These are phyloP conservation scores for Esox masquinongy DNA, from an alignment of 2,797 vertebrate species.

Conservation along the genomic window DNA sequence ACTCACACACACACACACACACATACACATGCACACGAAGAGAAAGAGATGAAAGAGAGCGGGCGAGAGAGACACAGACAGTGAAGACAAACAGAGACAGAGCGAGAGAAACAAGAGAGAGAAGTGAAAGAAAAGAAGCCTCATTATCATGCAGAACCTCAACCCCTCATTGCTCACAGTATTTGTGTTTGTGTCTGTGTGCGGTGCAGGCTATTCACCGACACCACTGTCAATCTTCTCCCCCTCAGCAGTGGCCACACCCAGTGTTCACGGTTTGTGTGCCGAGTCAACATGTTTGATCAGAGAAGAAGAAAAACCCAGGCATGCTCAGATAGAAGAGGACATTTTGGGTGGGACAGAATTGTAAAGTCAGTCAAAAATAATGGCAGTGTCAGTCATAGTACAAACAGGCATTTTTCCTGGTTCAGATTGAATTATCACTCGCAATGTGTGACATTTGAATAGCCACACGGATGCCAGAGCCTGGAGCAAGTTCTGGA, in stretches of 20 bases:
- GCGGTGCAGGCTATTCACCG: not conserved
- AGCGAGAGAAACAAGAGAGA: conserved; percentile 12
- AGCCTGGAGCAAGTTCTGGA: not conserved
- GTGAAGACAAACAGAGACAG: not conserved
- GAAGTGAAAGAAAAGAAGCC: not conserved
- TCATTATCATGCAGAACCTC: conserved; percentile 6
- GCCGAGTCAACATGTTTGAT: not conserved
- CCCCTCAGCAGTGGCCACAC: not conserved
- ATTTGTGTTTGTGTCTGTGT: not conserved
- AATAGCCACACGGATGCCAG: not conserved
- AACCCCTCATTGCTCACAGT: conserved; percentile 3
- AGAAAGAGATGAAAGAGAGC: conserved; percentile 21
- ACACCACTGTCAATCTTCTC: conserved; percentile 9
- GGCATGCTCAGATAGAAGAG: not conserved
- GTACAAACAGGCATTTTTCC: not conserved
- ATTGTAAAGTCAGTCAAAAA: conserved; percentile 5
- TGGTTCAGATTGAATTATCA: conserved; percentile 12
- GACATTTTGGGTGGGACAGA: not conserved
- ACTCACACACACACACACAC: not conserved
- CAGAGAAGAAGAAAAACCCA: not conserved
- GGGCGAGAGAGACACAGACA: conserved; percentile 8
- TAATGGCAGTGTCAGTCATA: conserved; percentile 3
- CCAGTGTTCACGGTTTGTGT: not conserved
- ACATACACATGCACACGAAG: not conserved
- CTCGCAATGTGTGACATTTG: not conserved